A percentile compares a stretch with the other conserved stretches of the same genome.
These are phyloP conservation scores for Alligator sinensis DNA, from an alignment of 2,113 vertebrate species.

Conservation along the genomic window DNA sequence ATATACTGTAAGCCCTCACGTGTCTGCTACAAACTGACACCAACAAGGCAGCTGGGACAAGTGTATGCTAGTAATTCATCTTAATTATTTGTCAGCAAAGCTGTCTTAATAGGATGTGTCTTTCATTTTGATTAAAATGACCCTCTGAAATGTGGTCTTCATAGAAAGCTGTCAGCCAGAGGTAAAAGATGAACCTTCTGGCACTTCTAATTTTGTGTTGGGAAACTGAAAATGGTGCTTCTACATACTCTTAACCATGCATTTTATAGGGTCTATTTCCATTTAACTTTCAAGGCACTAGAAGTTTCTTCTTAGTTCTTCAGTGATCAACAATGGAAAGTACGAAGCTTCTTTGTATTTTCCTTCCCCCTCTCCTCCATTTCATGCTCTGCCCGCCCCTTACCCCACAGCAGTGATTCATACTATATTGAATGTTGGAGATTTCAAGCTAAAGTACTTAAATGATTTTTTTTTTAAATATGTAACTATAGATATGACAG, in stretches of 20 bases:
- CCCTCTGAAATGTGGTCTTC: conserved; percentile 65
- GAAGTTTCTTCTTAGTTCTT: conserved; percentile 16
- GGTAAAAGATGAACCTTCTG: conserved; percentile 58
- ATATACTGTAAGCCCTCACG: conserved; percentile 54
- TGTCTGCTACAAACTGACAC: conserved; percentile 65
- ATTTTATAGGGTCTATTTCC: background rate
- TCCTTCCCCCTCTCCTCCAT: background rate
- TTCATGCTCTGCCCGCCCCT: background rate
- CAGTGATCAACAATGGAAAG: background rate
- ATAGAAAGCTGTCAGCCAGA: conserved; percentile 68
- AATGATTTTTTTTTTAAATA: conserved; percentile 42
- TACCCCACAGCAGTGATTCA: background rate
- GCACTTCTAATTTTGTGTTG: conserved; percentile 66
- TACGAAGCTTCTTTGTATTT: background rate
- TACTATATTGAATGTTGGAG: conserved; percentile 2
- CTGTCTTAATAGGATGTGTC: conserved; percentile 76
- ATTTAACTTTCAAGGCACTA: conserved; percentile 7
- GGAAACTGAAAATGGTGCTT: conserved; percentile 26
- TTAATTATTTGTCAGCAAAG: conserved; percentile 84
- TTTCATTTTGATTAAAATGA: conserved; percentile 82
- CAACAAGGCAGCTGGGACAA: conserved; percentile 70
- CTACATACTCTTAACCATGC: conserved; percentile 15
- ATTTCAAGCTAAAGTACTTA: conserved; percentile 41
- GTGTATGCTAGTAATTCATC: conserved; percentile 73
- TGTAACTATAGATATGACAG: conserved; percentile 62